Percentiles rank a stretch among this genome's conserved stretches.
These are phyloP conservation scores for Chelonia mydas DNA, from an alignment of 2,797 vertebrate genomes.

Conservation along the genomic window DNA sequence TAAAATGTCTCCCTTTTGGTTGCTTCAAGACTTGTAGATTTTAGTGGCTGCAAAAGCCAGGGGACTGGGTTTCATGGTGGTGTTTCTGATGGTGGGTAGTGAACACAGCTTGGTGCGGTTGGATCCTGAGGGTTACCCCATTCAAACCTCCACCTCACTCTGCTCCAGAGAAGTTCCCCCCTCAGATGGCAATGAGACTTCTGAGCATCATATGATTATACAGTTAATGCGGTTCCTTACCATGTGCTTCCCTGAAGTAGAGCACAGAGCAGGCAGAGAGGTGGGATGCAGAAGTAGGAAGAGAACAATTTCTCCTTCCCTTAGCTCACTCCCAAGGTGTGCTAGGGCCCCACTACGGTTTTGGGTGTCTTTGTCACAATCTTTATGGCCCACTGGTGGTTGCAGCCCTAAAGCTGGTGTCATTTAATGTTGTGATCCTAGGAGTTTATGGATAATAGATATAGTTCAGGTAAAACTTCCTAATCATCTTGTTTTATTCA, in stretches of 20 bases:
- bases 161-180: background rate
- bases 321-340: background rate
- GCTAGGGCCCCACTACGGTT: background rate
- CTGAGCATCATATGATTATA: background rate
- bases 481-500: constrained; percentile 9
- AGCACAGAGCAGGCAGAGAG: background rate
- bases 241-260: background rate
- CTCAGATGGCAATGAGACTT: background rate
- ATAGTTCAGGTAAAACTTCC: background rate
- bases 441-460: background rate
- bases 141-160: background rate
- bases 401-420: background rate
- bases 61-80: background rate
- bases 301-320: background rate
- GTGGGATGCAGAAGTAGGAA: background rate
- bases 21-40: background rate
- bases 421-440: background rate
- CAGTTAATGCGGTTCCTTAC: background rate
- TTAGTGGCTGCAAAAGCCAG: background rate
- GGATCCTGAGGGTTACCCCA: background rate
- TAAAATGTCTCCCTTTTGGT: background rate
- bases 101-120: background rate
- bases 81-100: background rate
- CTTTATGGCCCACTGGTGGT: background rate
- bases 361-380: background rate